These are phyloP conservation scores for Lerista edwardsae DNA, from an alignment of 2,797 vertebrate genomes.

Conservation along the genomic window DNA sequence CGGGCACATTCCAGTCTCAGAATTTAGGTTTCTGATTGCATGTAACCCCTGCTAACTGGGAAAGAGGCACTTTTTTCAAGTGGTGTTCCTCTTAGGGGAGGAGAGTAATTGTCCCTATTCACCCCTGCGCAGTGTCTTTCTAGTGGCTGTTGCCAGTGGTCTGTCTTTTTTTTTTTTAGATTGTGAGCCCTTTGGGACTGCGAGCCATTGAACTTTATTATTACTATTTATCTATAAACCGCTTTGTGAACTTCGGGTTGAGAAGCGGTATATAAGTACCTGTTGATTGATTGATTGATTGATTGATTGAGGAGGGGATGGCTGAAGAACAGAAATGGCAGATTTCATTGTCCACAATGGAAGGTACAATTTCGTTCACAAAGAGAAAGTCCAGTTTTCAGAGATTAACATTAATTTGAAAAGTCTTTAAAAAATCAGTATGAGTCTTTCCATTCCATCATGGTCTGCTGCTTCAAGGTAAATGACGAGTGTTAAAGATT, in stretches of 20 bases:
- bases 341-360: not conserved
- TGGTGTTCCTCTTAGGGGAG: too few species aligned
- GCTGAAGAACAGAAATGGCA: not conserved
- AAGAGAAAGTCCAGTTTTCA: constrained; percentile 2
- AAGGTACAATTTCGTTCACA: constrained; percentile 2
- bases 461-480: constrained; percentile 37
- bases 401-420: constrained; percentile 32
- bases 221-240: too few species aligned
- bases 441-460: constrained; percentile 44
- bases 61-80: too few species aligned
- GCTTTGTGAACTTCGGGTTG: too few species aligned
- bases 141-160: too few species aligned
- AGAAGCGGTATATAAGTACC: too few species aligned
- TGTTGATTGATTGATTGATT: too few species aligned
- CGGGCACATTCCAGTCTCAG: not conserved
- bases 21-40: not conserved
- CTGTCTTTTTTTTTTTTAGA: too few species aligned
- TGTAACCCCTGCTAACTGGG: too few species aligned
- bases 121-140: too few species aligned
- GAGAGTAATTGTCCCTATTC: too few species aligned
- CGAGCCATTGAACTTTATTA: too few species aligned
- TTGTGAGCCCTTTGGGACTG: not conserved
- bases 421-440: constrained; percentile 41
- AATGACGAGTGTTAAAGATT: constrained; percentile 36
- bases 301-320: not conserved